Evolutionary conservation across 2,888 invertebrate genomes (phyloP), one percentile per base, ranked within the genome.

Genomic region (Graphium colonna): DNA sequence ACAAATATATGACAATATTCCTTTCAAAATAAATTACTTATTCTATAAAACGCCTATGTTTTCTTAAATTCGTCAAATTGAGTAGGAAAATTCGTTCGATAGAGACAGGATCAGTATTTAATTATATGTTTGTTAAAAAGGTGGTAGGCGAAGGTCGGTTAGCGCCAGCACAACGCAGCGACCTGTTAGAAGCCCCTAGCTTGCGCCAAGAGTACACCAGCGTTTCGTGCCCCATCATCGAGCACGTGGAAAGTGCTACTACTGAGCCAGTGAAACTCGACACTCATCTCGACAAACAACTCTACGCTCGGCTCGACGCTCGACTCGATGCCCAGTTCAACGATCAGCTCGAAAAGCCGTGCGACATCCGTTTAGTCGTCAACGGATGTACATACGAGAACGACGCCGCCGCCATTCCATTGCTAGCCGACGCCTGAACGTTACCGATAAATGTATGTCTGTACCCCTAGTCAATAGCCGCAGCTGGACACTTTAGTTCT

Each of bases 171-270:
- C 79, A 87, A 5, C 90, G 90, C 51, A 81, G 83, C 15, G 82
- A 88, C 50, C 67, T 88, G 7, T 75, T 91, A 56, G 90, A 88
- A 61, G 87, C 91, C 1, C 86, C 89, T 8, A 86, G 84, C 53
- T 85, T 86, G 41, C 82, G 90, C 1, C 82, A 84, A 51, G 85
- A 88, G 61, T 79, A 80, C 69, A 77, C 93, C 1, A 93, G 93
- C 68, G 92, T 92, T 16, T 94, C 94, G 3, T 94, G 94, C 67
- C 94, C 94, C 0, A 94, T 94, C 72, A 94, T 94, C 51, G 94
- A 94, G 69, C 84, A 83, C 59, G 69, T 79, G 0, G 83, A 80
- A 47, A 64, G 67, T 51, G 38, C 42, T 51, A 56, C 1, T n/a
- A 13, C 28, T 16, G 44, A 42, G 10, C 21, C 33, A 12, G 15